Conservation (phyloP, 1,140 invertebrate genomes). For the Eurosta solidaginis region DNA sequence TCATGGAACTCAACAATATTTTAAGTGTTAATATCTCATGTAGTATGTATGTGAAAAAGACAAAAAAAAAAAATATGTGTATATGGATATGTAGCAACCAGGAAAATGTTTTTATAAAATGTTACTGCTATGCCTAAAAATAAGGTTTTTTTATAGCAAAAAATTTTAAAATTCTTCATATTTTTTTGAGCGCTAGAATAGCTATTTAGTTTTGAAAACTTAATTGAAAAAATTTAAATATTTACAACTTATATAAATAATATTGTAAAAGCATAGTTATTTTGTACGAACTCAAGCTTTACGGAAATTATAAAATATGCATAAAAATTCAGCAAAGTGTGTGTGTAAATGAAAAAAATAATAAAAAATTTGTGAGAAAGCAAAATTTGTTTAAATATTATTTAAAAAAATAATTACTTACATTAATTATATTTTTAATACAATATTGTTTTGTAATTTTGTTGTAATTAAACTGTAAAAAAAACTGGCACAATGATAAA, state of each 20-base stretch:
- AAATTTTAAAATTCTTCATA: background rate
- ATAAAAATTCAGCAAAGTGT: background rate
- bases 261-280: background rate
- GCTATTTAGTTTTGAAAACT: background rate
- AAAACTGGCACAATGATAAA: too few species aligned
- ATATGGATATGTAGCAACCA: background rate
- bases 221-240: background rate
- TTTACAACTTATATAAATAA: background rate
- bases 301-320: background rate
- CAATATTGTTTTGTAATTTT: too few species aligned
- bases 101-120: background rate
- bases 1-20: background rate
- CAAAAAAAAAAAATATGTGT: background rate
- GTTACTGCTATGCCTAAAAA: background rate
- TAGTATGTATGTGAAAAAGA: background rate
- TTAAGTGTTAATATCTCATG: background rate
- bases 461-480: too few species aligned
- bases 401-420: background rate
- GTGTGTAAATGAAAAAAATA: background rate
- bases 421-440: background rate
- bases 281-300: slow-evolving; percentile 8
- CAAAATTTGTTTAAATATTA: background rate
- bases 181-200: background rate
- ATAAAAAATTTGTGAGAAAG: background rate
- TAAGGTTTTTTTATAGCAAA: background rate